phyloP scores from a whole-genome alignment of 1,140 invertebrate genomes.

The Portunus trituberculatus region DNA sequence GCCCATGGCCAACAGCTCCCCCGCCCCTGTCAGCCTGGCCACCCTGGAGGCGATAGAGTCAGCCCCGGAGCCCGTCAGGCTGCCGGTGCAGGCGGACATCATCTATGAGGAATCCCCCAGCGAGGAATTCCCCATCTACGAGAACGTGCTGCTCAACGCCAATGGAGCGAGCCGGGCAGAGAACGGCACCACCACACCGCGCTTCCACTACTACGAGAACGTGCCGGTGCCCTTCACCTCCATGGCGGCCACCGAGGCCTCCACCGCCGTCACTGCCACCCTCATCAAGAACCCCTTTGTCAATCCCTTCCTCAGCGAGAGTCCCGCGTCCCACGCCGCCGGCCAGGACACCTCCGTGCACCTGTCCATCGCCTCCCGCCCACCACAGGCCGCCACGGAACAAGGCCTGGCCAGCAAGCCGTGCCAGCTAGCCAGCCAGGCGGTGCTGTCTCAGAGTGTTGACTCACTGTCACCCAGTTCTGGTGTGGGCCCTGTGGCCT shows the following conservation, averaged over 20 bases:
- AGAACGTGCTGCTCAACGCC: constrained; percentile 77
- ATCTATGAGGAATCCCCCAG: constrained; percentile 77
- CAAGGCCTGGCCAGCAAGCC: constrained; percentile 15
- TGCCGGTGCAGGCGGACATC: constrained; percentile 74
- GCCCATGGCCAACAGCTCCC: constrained; percentile 61
- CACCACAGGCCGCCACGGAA: constrained; percentile 28
- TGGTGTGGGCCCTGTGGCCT: constrained; percentile 55
- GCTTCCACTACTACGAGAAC: constrained; percentile 70
- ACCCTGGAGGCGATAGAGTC: constrained; percentile 58
- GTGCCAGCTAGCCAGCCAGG: constrained; percentile 54
- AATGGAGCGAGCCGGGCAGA: neutral
- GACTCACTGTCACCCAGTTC: constrained; percentile 72
- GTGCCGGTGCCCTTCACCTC: constrained; percentile 45
- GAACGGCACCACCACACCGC: constrained; percentile 6
- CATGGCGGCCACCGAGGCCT: neutral
- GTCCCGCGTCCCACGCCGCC: constrained; percentile 14
- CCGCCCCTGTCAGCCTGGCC: constrained; percentile 54
- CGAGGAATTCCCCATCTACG: constrained; percentile 78
- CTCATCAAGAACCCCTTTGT: constrained; percentile 72
- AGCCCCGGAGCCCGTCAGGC: constrained; percentile 59
- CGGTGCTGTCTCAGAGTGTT: constrained; percentile 69
- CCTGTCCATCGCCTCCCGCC: constrained; percentile 27
- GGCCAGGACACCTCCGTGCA: constrained; percentile 3
- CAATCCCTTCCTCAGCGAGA: constrained; percentile 62
- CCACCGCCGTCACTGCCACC: constrained; percentile 51